Conservation (phyloP, 2,797 vertebrate genomes). For the Helicolenus hilgendorfi region DNA sequence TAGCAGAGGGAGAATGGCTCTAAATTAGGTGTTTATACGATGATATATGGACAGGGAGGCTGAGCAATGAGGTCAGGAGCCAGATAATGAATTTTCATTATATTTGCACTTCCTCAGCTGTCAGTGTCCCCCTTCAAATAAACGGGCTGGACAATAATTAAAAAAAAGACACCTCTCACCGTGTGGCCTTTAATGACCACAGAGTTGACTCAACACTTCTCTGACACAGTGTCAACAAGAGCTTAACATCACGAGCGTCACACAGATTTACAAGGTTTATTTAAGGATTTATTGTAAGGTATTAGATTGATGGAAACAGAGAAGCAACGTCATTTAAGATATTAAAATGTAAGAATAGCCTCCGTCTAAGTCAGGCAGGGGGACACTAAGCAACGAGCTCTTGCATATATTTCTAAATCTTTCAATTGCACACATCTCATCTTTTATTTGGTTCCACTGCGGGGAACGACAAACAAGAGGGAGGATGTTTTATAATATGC, state of each 20-base stretch:
- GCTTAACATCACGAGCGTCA: neutral
- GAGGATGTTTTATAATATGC: conserved; percentile 74
- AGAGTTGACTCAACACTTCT: conserved; percentile 11
- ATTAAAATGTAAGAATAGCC: conserved; percentile 8
- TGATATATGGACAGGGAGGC: neutral
- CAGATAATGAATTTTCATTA: neutral
- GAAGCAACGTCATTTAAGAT: neutral
- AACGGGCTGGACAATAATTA: neutral
- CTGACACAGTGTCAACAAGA: conserved; percentile 20
- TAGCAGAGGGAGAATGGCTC: neutral
- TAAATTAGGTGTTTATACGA: conserved; percentile 6
- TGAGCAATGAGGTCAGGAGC: conserved; percentile 1
- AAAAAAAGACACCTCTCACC: neutral
- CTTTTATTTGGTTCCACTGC: conserved; percentile 51
- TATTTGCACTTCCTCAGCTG: neutral
- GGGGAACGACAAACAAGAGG: conserved; percentile 69
- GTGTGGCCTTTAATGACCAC: neutral
- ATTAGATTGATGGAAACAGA: conserved; percentile 3
- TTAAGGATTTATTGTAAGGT: conserved; percentile 8
- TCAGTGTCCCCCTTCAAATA: neutral
- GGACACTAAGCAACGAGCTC: conserved; percentile 1
- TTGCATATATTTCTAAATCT: conserved; percentile 21
- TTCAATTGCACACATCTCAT: conserved; percentile 34
- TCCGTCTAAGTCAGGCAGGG: conserved; percentile 4
- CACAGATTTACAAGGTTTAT: conserved; percentile 3